These are phyloP conservation scores for Neosilurus hyrtlii DNA, from an alignment of 2,797 vertebrate genomes.

Conservation along the genomic window DNA sequence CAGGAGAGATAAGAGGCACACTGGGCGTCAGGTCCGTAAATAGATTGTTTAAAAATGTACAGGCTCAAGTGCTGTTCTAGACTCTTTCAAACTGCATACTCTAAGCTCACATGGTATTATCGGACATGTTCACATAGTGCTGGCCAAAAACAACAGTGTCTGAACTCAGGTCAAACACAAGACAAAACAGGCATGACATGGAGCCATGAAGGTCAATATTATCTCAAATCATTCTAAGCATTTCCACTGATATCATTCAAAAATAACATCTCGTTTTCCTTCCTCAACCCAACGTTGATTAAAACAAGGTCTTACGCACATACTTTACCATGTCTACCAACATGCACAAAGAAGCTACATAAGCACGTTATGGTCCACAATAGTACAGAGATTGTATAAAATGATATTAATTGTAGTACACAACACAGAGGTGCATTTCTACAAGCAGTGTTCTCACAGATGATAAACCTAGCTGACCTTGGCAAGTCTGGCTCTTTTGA, in stretches of 20 bases:
- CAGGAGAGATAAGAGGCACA: constrained; percentile 58
- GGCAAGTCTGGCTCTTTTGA: constrained; percentile 91
- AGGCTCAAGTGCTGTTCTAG: constrained; percentile 21
- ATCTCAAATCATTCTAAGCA: constrained; percentile 23
- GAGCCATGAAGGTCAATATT: constrained; percentile 1
- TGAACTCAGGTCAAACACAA: constrained; percentile 39
- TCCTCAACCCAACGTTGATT: not conserved
- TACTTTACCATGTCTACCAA: not conserved
- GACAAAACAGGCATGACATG: constrained; percentile 44
- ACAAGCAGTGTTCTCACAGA: not conserved
- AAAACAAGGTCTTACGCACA: not conserved
- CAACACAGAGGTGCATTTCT: not conserved
- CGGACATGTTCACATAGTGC: constrained; percentile 9
- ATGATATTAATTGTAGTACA: not conserved
- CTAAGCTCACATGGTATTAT: constrained; percentile 29
- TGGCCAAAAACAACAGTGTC: constrained; percentile 47
- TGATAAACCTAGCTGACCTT: constrained; percentile 75
- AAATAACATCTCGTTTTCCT: constrained; percentile 1
- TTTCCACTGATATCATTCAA: constrained; percentile 1
- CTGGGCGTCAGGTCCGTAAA: constrained; percentile 33
- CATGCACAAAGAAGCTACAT: not conserved
- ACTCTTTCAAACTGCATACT: constrained; percentile 20
- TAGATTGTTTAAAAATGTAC: constrained; percentile 31
- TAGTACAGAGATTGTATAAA: not conserved
- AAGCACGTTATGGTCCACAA: not conserved